Percentiles rank a stretch among this genome's conserved stretches.
These are phyloP conservation scores for Dryobota labecula DNA, from an alignment of 2,888 invertebrate species.

Conservation along the genomic window DNA sequence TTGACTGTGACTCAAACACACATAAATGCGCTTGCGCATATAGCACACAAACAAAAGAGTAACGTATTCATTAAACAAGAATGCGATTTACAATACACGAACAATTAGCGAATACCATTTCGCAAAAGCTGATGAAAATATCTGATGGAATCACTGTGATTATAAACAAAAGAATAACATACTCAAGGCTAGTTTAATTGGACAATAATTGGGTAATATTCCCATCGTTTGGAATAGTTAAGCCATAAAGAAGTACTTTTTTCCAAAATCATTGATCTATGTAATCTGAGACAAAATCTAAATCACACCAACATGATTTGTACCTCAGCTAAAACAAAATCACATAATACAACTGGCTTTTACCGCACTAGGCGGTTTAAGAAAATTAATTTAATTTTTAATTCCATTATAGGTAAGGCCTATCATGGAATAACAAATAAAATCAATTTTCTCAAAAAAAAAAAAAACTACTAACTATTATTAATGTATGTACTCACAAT, in stretches of 20 bases:
- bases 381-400: too few species aligned
- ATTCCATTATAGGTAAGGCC: too few species aligned
- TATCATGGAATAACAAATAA: too few species aligned
- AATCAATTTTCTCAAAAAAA: too few species aligned
- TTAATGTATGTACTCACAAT: too few species aligned
- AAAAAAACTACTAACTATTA: too few species aligned
- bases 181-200: constrained; percentile 39
- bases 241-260: neutral
- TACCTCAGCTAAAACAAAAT: neutral
- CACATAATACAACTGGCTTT: too few species aligned
- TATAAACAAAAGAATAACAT: constrained; percentile 30
- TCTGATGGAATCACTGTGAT: constrained; percentile 53
- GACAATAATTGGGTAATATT: constrained; percentile 27
- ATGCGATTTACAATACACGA: constrained; percentile 73
- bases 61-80: constrained; percentile 76
- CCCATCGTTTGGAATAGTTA: constrained; percentile 32
- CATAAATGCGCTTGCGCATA: constrained; percentile 46
- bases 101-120: constrained; percentile 71
- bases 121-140: constrained; percentile 67
- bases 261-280: neutral
- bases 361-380: too few species aligned
- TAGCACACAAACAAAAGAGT: constrained; percentile 47
- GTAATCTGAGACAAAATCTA: neutral
- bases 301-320: neutral
- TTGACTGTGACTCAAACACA: neutral